These are phyloP conservation scores for Hippasteria phrygiana DNA, from an alignment of 53 echinoderm and acorn worm genomes.

Conservation along the genomic window DNA sequence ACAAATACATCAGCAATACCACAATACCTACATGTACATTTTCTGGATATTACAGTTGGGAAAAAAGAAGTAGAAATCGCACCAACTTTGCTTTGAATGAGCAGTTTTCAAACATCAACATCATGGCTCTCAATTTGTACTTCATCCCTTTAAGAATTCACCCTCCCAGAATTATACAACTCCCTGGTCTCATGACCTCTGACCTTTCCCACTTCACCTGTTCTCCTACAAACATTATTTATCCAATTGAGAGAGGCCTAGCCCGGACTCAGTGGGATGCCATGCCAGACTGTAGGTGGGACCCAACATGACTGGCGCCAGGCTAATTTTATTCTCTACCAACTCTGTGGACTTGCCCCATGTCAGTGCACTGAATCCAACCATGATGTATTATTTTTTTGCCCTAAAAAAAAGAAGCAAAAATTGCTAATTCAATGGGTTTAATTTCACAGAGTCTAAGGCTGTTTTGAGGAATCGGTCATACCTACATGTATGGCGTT, in stretches of 20 bases:
- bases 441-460: too few relatives aligned
- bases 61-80: too few relatives aligned
- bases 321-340: conserved; percentile 13
- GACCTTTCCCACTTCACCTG: conserved; percentile 52
- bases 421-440: conserved; percentile 14
- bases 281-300: conserved; percentile 60
- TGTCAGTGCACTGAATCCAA: not conserved
- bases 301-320: conserved; percentile 52
- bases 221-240: conserved; percentile 56
- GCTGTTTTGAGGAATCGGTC: too few relatives aligned
- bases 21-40: too few relatives aligned
- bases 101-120: not conserved
- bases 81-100: too few relatives aligned
- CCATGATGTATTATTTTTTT: conserved; percentile 12
- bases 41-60: too few relatives aligned
- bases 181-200: conserved; percentile 21
- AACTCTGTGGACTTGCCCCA: not conserved
- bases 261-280: conserved; percentile 51
- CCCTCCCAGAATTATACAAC: not conserved
- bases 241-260: conserved; percentile 50
- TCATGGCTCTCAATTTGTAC: not conserved
- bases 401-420: conserved; percentile 25
- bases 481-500: too few relatives aligned
- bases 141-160: not conserved
- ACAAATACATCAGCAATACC: too few relatives aligned